Percentiles rank a stretch among this genome's conserved stretches.
These are phyloP conservation scores for Cuniculus paca DNA, from an alignment of 2,797 vertebrate genomes.

Conservation along the genomic window DNA sequence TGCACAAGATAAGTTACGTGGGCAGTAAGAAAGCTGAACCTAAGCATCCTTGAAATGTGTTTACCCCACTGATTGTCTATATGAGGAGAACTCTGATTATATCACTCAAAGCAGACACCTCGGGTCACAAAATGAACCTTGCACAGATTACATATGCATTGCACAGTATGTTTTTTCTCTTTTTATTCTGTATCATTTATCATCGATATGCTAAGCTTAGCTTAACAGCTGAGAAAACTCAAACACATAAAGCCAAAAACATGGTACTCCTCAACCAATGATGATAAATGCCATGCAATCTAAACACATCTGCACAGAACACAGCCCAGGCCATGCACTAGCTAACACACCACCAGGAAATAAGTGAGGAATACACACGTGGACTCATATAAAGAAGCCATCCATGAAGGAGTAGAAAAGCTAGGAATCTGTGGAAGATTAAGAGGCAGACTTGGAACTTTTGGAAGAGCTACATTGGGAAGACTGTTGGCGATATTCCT, in stretches of 20 bases:
- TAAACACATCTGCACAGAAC: slow-evolving; percentile 87
- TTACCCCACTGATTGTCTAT: slow-evolving; percentile 59
- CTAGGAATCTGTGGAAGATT: slow-evolving; percentile 97
- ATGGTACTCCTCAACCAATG: slow-evolving; percentile 80
- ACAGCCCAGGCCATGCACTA: slow-evolving; percentile 91
- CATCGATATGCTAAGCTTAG: slow-evolving; percentile 86
- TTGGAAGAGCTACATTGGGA: slow-evolving; percentile 97
- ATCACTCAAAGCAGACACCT: slow-evolving; percentile 63
- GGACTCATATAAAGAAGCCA: slow-evolving; percentile 96
- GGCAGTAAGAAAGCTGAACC: slow-evolving; percentile 73
- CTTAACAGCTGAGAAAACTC: slow-evolving; percentile 81
- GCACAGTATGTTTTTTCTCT: slow-evolving; percentile 55
- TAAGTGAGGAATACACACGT: slow-evolving; percentile 95
- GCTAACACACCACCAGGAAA: slow-evolving; percentile 89
- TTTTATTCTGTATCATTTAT: slow-evolving; percentile 79
- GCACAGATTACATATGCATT: slow-evolving; percentile 63
- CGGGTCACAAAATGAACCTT: slow-evolving; percentile 66
- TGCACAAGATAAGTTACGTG: slow-evolving; percentile 57
- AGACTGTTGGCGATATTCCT: slow-evolving; percentile 99
- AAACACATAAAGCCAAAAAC: slow-evolving; percentile 63
- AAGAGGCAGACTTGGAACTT: slow-evolving; percentile 97
- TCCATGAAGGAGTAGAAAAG: slow-evolving; percentile 97
- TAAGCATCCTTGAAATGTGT: slow-evolving; percentile 57
- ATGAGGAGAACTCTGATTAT: slow-evolving; percentile 38
- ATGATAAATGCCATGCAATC: slow-evolving; percentile 88